phyloP scores from a whole-genome alignment of 2,888 invertebrate genomes.

The Abrostola tripartita region DNA sequence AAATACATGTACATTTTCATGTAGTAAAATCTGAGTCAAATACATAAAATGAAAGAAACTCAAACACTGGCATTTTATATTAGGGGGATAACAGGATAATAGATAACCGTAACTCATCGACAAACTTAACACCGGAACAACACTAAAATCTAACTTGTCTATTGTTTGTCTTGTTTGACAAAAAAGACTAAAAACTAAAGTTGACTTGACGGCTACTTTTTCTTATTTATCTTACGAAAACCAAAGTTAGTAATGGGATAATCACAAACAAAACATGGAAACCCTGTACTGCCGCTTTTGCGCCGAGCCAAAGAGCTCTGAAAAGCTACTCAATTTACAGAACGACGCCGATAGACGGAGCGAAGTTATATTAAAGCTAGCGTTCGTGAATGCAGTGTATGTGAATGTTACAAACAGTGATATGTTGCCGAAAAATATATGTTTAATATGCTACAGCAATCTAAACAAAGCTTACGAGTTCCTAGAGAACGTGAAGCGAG shows the following conservation, averaged over 20 bases:
- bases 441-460: conserved; percentile 23
- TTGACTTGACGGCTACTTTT: conserved; percentile 55
- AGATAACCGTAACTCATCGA: conserved; percentile 15
- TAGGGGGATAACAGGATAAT: neutral
- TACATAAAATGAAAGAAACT: too few relatives aligned
- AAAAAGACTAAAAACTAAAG: conserved; percentile 38
- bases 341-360: conserved; percentile 16
- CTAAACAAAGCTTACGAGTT: conserved; percentile 30
- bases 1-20: too few relatives aligned
- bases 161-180: conserved; percentile 45
- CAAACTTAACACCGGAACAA: neutral
- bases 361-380: conserved; percentile 25
- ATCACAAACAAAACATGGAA: conserved; percentile 62
- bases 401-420: conserved; percentile 70
- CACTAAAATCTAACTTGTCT: conserved; percentile 15
- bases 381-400: conserved; percentile 76
- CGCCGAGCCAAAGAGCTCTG: conserved; percentile 27
- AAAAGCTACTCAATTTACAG: conserved; percentile 21
- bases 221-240: conserved; percentile 47
- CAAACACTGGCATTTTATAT: too few relatives aligned
- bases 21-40: too few relatives aligned
- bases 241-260: conserved; percentile 31
- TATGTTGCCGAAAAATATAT: conserved; percentile 39
- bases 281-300: conserved; percentile 52
- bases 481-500: conserved; percentile 17